phyloP scores from a whole-genome alignment of 2,113 vertebrate genomes.

The Crypturellus undulatus region DNA sequence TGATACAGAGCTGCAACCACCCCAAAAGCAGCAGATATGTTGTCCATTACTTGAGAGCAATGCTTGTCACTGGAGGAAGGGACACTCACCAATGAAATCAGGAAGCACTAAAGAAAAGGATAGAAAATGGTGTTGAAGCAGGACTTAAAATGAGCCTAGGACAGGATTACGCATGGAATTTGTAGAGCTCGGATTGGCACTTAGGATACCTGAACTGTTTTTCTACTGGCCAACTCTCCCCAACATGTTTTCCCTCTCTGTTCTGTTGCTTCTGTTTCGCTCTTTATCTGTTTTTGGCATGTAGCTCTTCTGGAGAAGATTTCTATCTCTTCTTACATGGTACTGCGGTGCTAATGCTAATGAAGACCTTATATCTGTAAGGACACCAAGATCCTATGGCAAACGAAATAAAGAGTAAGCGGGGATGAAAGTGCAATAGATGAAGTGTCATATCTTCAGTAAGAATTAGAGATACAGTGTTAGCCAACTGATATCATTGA shows the following conservation, averaged over 20 bases:
- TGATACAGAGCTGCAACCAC: not conserved
- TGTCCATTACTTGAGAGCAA: not conserved
- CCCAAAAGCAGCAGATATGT: not conserved
- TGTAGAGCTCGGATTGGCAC: not conserved
- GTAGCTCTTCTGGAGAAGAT: not conserved
- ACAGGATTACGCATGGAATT: not conserved
- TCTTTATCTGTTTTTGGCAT: not conserved
- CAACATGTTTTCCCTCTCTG: not conserved
- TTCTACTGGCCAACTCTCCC: not conserved
- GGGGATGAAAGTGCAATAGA: not conserved
- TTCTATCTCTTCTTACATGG: not conserved
- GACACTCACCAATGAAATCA: not conserved
- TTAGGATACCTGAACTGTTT: not conserved
- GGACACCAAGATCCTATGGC: accelerated
- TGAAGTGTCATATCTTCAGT: not conserved
- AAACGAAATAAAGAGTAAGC: not conserved
- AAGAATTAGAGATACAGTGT: not conserved
- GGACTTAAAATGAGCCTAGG: not conserved
- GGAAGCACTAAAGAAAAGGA: not conserved
- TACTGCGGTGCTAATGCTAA: not conserved
- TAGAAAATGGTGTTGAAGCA: not conserved
- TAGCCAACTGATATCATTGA: not conserved
- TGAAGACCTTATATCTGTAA: not conserved
- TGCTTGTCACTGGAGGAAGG: not conserved
- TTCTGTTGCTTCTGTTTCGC: not conserved